A percentile compares a stretch with the other conserved stretches of the same genome.
Conservation (phyloP, 2,888 invertebrate genomes). For the Marasmarcha lunaedactyla region DNA sequence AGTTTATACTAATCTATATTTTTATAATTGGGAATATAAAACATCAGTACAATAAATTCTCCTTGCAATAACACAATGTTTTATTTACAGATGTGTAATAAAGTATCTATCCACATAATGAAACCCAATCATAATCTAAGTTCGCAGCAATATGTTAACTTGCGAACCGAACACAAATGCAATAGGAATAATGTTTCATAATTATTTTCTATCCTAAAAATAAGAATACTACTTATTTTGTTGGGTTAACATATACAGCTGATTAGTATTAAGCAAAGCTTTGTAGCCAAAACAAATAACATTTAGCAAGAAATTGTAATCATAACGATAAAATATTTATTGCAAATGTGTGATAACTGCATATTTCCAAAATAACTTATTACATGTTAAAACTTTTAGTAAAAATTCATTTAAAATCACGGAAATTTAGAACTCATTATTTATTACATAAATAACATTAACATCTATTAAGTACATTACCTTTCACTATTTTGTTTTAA, state of each 20-base stretch:
- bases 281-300: too few species aligned
- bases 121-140: not conserved
- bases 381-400: too few species aligned
- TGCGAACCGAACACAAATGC: not conserved
- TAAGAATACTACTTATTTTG: conserved; percentile 9
- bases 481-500: conserved; percentile 6
- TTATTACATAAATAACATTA: not conserved
- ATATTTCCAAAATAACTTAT: too few species aligned
- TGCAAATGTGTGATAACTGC: too few species aligned
- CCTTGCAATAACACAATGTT: not conserved
- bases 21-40: conserved; percentile 16
- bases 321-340: too few species aligned
- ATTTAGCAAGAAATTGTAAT: too few species aligned
- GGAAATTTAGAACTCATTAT: not conserved
- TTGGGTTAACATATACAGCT: too few species aligned
- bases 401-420: too few species aligned
- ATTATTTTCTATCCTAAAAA: conserved; percentile 7
- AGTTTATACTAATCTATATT: conserved; percentile 33
- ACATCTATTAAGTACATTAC: conserved; percentile 1
- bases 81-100: conserved; percentile 1
- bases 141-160: not conserved
- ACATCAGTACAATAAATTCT: conserved; percentile 5
- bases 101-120: too few species aligned
- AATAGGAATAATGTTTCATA: conserved; percentile 4
- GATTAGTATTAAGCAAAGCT: too few species aligned